Evolutionary conservation across 1,140 invertebrate genomes (phyloP).

Genomic region (Spodoptera litura): DNA sequence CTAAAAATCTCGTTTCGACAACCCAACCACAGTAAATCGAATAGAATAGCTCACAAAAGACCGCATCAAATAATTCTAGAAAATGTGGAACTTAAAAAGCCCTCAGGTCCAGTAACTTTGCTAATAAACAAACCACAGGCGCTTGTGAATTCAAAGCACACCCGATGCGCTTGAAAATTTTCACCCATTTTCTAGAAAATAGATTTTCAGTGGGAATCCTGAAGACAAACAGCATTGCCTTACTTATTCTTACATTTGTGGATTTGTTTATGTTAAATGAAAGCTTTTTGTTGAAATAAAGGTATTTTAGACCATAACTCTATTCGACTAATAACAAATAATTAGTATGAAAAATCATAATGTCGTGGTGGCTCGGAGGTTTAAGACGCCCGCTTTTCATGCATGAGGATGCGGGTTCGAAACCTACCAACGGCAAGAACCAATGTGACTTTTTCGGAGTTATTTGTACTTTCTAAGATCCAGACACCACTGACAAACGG

Average conservation of each 20-base stretch:
- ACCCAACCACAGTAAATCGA: not conserved
- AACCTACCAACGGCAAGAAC: too few species aligned
- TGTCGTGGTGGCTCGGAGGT: too few species aligned
- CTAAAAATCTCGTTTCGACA: not conserved
- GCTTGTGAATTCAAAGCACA: conserved; percentile 66
- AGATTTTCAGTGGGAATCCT: conserved; percentile 56
- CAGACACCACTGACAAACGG: too few species aligned
- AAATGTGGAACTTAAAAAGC: conserved; percentile 34
- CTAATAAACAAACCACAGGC: conserved; percentile 43
- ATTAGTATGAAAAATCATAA: too few species aligned
- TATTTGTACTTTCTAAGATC: too few species aligned
- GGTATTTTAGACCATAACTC: too few species aligned
- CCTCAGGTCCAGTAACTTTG: conserved; percentile 26
- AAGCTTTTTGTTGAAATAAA: not conserved
- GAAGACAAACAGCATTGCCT: conserved; percentile 63
- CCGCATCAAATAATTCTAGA: conserved; percentile 16
- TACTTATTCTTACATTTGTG: conserved; percentile 26
- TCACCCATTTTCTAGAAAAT: conserved; percentile 69
- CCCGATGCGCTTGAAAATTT: conserved; percentile 68
- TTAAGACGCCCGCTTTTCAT: too few species aligned
- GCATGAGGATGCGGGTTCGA: too few species aligned
- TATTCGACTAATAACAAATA: too few species aligned
- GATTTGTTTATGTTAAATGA: conserved; percentile 6
- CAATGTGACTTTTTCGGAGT: too few species aligned
- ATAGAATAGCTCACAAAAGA: not conserved